A percentile compares a stretch with the other conserved stretches of the same genome.
Evolutionary conservation across 2,113 vertebrate species (phyloP).

Genomic region (Clarias gariepinus): DNA sequence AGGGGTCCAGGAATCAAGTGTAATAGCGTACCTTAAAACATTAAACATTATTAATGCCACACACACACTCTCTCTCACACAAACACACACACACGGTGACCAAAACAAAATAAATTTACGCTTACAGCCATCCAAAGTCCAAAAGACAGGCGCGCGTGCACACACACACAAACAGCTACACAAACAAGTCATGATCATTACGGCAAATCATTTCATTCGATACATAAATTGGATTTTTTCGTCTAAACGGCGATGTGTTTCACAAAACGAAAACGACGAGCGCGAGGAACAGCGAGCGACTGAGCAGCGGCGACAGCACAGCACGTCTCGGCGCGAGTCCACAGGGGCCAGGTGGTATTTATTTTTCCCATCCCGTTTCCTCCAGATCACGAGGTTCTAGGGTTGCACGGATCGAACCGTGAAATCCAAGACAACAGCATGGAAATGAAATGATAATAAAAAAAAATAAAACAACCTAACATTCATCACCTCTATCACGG

Average conservation of each 20-base stretch:
- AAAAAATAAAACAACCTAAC: not conserved
- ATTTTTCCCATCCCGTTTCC: not conserved
- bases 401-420: too few species aligned
- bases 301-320: not conserved
- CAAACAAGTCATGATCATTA: slow-evolving; percentile 22
- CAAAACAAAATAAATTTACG: slow-evolving; percentile 19
- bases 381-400: not conserved
- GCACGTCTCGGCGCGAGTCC: not conserved
- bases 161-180: slow-evolving; percentile 32
- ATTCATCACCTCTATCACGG: not conserved
- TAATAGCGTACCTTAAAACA: slow-evolving; percentile 58
- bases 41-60: slow-evolving; percentile 39
- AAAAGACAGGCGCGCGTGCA: not conserved
- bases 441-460: not conserved
- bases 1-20: slow-evolving; percentile 61
- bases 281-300: slow-evolving; percentile 4
- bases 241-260: slow-evolving; percentile 24
- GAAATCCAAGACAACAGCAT: not conserved
- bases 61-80: not conserved
- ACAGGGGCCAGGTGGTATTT: not conserved
- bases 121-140: not conserved
- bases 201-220: slow-evolving; percentile 17
- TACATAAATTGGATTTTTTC: slow-evolving; percentile 3
- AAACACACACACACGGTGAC: not conserved
- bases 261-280: slow-evolving; percentile 1